Evolutionary conservation across 2,888 invertebrate genomes (phyloP).

Genomic region (Chromoteleia sp.): DNA sequence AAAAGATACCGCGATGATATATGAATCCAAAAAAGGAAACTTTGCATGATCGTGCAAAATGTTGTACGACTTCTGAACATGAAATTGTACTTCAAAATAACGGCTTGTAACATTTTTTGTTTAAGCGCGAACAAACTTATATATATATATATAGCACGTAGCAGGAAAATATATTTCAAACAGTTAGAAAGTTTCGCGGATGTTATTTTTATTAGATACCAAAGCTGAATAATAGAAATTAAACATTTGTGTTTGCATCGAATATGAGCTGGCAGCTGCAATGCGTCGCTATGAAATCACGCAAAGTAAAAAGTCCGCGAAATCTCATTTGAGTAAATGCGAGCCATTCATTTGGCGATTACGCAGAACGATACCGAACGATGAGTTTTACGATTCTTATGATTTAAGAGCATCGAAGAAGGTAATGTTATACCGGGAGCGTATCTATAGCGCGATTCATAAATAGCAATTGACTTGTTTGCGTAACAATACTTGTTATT

Average conservation of each 20-base stretch:
- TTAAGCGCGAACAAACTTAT: too few species aligned
- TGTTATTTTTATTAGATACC: slow-evolving; percentile 18
- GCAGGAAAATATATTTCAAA: not conserved
- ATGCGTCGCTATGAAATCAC: slow-evolving; percentile 25
- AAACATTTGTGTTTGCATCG: slow-evolving; percentile 11
- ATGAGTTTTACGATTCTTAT: slow-evolving; percentile 69
- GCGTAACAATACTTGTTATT: slow-evolving; percentile 75
- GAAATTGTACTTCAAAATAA: not conserved
- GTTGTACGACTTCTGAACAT: slow-evolving; percentile 19
- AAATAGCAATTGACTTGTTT: slow-evolving; percentile 77
- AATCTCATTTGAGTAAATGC: slow-evolving; percentile 53
- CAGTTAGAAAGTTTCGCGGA: slow-evolving; percentile 14
- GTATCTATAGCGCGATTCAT: slow-evolving; percentile 51
- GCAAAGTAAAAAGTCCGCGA: slow-evolving; percentile 24
- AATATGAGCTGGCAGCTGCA: slow-evolving; percentile 50
- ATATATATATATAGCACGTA: too few species aligned
- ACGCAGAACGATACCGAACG: slow-evolving; percentile 64
- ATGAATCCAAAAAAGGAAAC: slow-evolving; percentile 12
- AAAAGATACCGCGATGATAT: slow-evolving; percentile 42
- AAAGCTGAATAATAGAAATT: slow-evolving; percentile 18
- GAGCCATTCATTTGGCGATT: slow-evolving; percentile 58
- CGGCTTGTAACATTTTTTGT: not conserved
- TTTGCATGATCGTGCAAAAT: slow-evolving; percentile 29
- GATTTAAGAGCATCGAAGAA: slow-evolving; percentile 67
- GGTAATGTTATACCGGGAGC: slow-evolving; percentile 45